Conservation (phyloP, 2,797 vertebrate species). For the Smutsia temminckii region DNA sequence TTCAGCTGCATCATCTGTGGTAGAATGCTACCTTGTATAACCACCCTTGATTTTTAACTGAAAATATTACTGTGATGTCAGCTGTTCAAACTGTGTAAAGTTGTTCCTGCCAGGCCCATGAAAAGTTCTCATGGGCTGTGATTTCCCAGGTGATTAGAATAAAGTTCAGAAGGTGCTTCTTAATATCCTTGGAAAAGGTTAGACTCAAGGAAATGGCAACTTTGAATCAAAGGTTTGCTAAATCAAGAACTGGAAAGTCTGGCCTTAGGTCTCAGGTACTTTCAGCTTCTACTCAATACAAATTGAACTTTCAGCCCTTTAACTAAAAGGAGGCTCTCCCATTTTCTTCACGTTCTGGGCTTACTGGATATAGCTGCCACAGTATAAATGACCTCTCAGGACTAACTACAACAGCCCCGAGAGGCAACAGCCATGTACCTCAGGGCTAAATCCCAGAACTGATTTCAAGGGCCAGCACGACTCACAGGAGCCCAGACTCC, state of each 20-base stretch:
- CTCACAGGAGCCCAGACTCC: neutral
- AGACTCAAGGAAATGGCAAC: neutral
- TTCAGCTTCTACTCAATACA: neutral
- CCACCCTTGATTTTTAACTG: constrained; percentile 16
- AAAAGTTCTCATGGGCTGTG: neutral
- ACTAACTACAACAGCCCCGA: neutral
- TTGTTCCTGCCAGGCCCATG: neutral
- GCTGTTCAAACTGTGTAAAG: neutral
- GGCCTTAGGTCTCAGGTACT: neutral
- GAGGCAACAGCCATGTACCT: neutral
- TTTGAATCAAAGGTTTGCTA: neutral
- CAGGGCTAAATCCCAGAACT: neutral
- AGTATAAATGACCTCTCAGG: neutral
- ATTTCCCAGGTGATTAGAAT: constrained; percentile 23
- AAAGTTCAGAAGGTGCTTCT: constrained; percentile 19
- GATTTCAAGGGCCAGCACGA: neutral
- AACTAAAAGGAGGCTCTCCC: constrained; percentile 11
- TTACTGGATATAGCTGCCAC: neutral
- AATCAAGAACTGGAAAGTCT: neutral
- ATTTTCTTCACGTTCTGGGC: neutral
- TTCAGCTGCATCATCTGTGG: neutral
- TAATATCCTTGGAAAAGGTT: neutral
- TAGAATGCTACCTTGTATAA: neutral
- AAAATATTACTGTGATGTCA: neutral
- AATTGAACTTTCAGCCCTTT: neutral